Percentiles rank a stretch among this genome's conserved stretches.
These are phyloP conservation scores for Cydia amplana DNA, from an alignment of 1,140 invertebrate species.

Conservation along the genomic window DNA sequence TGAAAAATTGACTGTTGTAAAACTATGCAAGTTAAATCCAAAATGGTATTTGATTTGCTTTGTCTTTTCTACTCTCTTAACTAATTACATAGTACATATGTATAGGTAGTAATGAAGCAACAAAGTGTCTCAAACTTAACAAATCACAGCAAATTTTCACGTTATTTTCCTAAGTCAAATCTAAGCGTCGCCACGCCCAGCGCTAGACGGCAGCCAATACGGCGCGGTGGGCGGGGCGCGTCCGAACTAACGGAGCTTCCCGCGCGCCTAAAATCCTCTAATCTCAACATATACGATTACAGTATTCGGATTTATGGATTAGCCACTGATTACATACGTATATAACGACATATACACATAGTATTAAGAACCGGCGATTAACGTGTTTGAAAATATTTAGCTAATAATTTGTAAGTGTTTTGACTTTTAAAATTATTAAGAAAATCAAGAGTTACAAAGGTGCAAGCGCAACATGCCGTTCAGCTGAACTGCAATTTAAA, in stretches of 20 bases:
- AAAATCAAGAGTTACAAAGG: slow-evolving; percentile 15
- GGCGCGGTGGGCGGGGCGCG: slow-evolving; percentile 63
- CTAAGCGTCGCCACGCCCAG: slow-evolving; percentile 73
- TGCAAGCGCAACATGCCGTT: neutral
- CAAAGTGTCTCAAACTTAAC: neutral
- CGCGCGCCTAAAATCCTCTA: slow-evolving; percentile 36
- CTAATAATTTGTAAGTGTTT: neutral
- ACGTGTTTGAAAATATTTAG: neutral
- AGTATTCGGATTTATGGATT: slow-evolving; percentile 49
- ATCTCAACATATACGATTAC: slow-evolving; percentile 33
- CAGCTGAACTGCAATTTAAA: slow-evolving; percentile 36
- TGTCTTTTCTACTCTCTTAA: neutral
- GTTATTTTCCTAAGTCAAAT: slow-evolving; percentile 59
- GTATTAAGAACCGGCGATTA: neutral
- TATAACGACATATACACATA: neutral
- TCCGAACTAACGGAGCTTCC: slow-evolving; percentile 60
- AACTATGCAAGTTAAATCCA: neutral
- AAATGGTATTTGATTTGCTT: neutral
- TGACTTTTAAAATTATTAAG: neutral
- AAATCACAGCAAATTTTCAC: neutral
- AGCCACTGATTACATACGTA: slow-evolving; percentile 31
- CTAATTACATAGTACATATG: neutral
- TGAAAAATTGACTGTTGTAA: neutral
- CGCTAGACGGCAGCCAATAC: slow-evolving; percentile 64
- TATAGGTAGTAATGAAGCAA: too few relatives aligned